Base-by-base conservation (phyloP, 2,888 invertebrate species). In the Fabriciana adippe region DNA sequence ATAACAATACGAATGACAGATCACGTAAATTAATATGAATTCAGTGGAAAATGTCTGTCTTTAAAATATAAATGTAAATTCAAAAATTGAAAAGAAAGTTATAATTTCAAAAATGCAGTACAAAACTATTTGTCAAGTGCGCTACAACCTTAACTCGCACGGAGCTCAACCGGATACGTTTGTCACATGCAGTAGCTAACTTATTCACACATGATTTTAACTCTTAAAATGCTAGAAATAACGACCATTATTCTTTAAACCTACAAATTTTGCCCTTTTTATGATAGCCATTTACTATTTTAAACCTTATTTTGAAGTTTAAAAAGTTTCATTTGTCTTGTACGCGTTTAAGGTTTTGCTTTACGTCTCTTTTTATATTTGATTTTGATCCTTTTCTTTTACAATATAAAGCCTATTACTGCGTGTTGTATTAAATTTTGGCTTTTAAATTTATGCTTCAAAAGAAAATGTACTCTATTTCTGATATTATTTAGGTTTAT, bases 111-210 rank as follows among this genome's bases (percentile, higher is more conserved):
- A 18, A 35, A 47, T 35, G 3, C 16, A 53, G 2, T 21, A 31
- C 14, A 51, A 51, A 35, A 45, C 0, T 26, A 15, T 41, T 53
- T 41, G 45, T 41, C 50, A 56, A 66, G 64, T 71, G 69, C 64
- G 67, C 31, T 45, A 21, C 48, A 14, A 26, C 62, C 63, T 62
- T 69, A 26, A 67, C 50, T 26, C 21, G 62, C 47, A 60, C 53
- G 56, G 55, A 71, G 69, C 61, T 63, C 65, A 65, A 47, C 64
- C 67, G 67, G 69, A 63, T 67, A 67, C 65, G 67, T 71, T 71
- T 71, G 71, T 71, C 71, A 71, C 71, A 71, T 67, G 65, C 71
- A 71, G 69, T 26, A 51, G 54, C 65, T n/a, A 16, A 16, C 18
- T 47, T 21, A 6, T 5, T 4, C 54, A 45, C 54, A 63, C 31